Evolutionary conservation across 2,888 invertebrate genomes (phyloP).

Genomic region (Acanthosepion lycidas): DNA sequence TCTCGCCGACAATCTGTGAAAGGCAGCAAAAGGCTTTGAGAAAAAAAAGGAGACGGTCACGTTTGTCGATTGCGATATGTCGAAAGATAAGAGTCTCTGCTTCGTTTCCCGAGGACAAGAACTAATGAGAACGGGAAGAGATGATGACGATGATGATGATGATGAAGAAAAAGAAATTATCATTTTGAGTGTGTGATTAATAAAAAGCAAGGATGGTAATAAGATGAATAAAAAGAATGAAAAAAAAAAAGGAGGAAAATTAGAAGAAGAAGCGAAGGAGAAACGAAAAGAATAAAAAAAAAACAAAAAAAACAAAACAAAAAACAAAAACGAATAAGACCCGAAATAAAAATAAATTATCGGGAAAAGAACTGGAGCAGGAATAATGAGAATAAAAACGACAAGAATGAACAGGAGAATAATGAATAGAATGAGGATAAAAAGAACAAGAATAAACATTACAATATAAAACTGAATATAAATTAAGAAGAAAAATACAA

Average conservation of each 20-base stretch:
- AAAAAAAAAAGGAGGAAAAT: not conserved
- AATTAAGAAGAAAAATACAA: too few relatives aligned
- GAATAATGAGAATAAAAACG: not conserved
- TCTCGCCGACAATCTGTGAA: not conserved
- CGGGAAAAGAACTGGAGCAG: not conserved
- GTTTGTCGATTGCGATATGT: too few relatives aligned
- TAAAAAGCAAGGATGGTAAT: too few relatives aligned
- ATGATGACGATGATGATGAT: too few relatives aligned
- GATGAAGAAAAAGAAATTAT: too few relatives aligned
- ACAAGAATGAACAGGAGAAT: not conserved
- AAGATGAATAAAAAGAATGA: not conserved
- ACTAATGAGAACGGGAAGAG: too few relatives aligned
- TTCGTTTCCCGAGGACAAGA: too few relatives aligned
- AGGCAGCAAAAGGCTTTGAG: not conserved
- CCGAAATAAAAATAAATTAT: not conserved
- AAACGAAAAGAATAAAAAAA: not conserved
- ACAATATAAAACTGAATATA: not conserved
- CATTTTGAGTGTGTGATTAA: too few relatives aligned
- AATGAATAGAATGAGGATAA: not conserved
- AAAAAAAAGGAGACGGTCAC: too few relatives aligned
- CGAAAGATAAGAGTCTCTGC: too few relatives aligned
- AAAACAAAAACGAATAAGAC: not conserved
- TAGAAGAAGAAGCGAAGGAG: not conserved
- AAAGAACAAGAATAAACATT: not conserved
- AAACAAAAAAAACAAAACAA: too few relatives aligned